Conservation (phyloP, 2,888 invertebrate species). For the Caenorhabditis japonica region DNA sequence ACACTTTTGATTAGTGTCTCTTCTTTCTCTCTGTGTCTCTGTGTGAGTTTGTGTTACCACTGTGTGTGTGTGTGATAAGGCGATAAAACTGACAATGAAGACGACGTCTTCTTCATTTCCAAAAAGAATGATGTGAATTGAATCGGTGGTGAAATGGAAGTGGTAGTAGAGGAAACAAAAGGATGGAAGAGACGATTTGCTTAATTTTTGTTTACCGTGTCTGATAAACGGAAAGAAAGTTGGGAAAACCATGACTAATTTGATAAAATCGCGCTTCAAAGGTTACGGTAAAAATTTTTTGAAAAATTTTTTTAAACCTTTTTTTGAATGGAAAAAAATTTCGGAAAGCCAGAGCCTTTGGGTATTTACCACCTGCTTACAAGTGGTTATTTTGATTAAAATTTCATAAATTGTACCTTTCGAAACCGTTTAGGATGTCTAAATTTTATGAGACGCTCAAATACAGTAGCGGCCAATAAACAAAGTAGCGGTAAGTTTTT, state of each 20-base stretch:
- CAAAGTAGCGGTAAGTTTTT: too few species aligned
- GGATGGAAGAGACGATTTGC: neutral
- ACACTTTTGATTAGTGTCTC: constrained; percentile 39
- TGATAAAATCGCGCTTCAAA: constrained; percentile 1
- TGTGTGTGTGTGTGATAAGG: constrained; percentile 42
- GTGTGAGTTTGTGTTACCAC: constrained; percentile 24
- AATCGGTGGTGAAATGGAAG: constrained; percentile 2
- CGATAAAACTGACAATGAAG: constrained; percentile 17
- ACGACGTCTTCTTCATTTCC: neutral
- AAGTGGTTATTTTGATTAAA: too few species aligned
- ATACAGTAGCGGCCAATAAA: too few species aligned
- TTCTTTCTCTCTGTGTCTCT: constrained; percentile 8
- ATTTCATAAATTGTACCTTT: too few species aligned
- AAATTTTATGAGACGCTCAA: too few species aligned
- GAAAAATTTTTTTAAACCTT: too few species aligned
- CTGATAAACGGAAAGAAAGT: neutral
- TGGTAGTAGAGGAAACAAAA: neutral
- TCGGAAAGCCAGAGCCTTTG: too few species aligned
- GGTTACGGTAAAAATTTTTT: constrained; percentile 10
- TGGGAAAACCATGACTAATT: constrained; percentile 28
- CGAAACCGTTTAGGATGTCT: too few species aligned
- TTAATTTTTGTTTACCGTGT: constrained; percentile 15
- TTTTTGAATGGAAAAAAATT: too few species aligned
- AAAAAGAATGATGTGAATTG: constrained; percentile 8
- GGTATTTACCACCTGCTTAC: too few species aligned